Evolutionary conservation across 2,113 vertebrate genomes (phyloP).

Genomic region (Osmerus eperlanus): DNA sequence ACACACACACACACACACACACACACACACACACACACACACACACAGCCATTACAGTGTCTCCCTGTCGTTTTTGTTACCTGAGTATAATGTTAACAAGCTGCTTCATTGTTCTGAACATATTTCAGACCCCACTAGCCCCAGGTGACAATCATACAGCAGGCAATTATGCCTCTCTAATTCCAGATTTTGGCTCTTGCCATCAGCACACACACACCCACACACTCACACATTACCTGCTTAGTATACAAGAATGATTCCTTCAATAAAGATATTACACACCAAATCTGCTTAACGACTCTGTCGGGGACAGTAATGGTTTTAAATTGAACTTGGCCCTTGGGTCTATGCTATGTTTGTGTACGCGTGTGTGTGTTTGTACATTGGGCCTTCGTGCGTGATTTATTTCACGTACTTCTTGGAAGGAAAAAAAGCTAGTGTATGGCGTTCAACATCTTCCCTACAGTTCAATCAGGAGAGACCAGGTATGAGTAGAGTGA

Average conservation of each 20-base stretch:
- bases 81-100: slow-evolving; percentile 63
- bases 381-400: slow-evolving; percentile 14
- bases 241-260: slow-evolving; percentile 70
- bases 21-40: slow-evolving; percentile 6
- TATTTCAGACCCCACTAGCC: slow-evolving; percentile 62
- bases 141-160: slow-evolving; percentile 56
- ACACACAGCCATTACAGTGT: neutral
- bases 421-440: neutral
- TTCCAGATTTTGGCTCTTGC: slow-evolving; percentile 51
- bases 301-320: slow-evolving; percentile 70
- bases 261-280: slow-evolving; percentile 73
- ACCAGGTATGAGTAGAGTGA: too few species aligned
- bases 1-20: neutral
- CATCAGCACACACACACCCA: slow-evolving; percentile 3
- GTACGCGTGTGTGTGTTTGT: slow-evolving; percentile 10
- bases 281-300: slow-evolving; percentile 72
- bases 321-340: slow-evolving; percentile 70
- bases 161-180: slow-evolving; percentile 64
- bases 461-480: too few species aligned
- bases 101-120: slow-evolving; percentile 65
- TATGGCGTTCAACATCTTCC: neutral
- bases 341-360: slow-evolving; percentile 37
- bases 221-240: slow-evolving; percentile 55
- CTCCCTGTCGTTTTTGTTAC: slow-evolving; percentile 39
- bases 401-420: neutral